Base-by-base conservation (phyloP, 2,113 vertebrate genomes). In the Anhinga rufa region DNA sequence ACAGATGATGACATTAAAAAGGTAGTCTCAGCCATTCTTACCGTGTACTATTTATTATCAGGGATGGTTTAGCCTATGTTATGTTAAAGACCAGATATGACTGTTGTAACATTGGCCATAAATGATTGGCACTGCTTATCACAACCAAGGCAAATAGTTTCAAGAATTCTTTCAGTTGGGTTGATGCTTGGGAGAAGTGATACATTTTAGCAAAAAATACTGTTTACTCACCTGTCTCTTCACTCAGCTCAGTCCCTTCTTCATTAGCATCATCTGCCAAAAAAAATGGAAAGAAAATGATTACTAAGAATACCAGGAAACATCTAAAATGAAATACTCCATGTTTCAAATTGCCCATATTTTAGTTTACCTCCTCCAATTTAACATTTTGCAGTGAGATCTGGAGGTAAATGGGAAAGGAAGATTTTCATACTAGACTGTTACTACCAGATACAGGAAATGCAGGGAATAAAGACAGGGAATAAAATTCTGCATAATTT, bases 221-320 rank as follows among this genome's bases (percentile, higher is more conserved):
- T 91, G 54, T 86, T 92, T 91, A 96, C 95, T 94, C 95, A 98
- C 98, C 98, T 97, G 91, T 58, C 38, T 97, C 97, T 92, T 98
- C 96, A 92, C 76, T 97, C 93, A 96, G 90, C 40, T 98, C 96
- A 87, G 78, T 91, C 64, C 78, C 96, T 87, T 97, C 97, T 95
- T 98, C 97, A 77, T 92, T 96, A 90, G 88, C 84, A 90, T 97
- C 97, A 82, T 92, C 98, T 98, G 84, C 82, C 85, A 83, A 93
- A 86, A 72, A 44, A 88, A 81, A 68, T 3, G 3, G 25, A 80
- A 95, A 84, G 12, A 24, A 60, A 94, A 77, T 31, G 0, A 38
- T 86, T 65, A 84, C 8, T 14, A 66, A 60, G 26, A 94, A 82
- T 42, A 86, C 7, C 17, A 69, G 58, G 22, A 94, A 90, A 66